Percentiles rank a stretch among this genome's conserved stretches.
These are phyloP conservation scores for Zaprionus lachaisei DNA, from an alignment of 1,140 invertebrate species.

Conservation along the genomic window DNA sequence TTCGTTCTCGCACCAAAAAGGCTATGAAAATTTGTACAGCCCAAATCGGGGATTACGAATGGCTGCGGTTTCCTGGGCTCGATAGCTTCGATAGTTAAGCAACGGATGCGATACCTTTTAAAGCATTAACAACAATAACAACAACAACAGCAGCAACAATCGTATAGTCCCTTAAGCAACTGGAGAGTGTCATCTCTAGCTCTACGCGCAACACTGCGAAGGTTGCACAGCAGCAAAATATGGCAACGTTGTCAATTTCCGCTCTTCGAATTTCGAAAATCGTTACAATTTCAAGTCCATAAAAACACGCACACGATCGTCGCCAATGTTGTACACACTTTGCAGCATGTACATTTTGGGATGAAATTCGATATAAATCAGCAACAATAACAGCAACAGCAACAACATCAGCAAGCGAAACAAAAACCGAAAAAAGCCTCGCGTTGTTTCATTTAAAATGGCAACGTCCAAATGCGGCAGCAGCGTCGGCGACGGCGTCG, in stretches of 20 bases:
- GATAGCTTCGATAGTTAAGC: slow-evolving; percentile 50
- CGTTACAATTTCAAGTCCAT: slow-evolving; percentile 64
- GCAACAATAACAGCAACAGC: slow-evolving; percentile 30
- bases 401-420: slow-evolving; percentile 4
- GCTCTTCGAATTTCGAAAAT: slow-evolving; percentile 55
- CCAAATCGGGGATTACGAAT: slow-evolving; percentile 53
- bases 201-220: not conserved
- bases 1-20: slow-evolving; percentile 26
- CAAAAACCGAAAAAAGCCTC: slow-evolving; percentile 11
- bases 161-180: not conserved
- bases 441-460: slow-evolving; percentile 57
- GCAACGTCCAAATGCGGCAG: slow-evolving; percentile 71
- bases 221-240: slow-evolving; percentile 23
- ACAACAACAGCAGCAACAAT: not conserved
- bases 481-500: slow-evolving; percentile 24
- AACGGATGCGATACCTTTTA: slow-evolving; percentile 70
- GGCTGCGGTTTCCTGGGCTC: slow-evolving; percentile 53
- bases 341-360: slow-evolving; percentile 68
- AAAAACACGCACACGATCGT: slow-evolving; percentile 25
- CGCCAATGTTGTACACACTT: slow-evolving; percentile 18
- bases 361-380: slow-evolving; percentile 68
- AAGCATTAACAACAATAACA: slow-evolving; percentile 8
- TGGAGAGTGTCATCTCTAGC: slow-evolving; percentile 27
- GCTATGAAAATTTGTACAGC: slow-evolving; percentile 38
- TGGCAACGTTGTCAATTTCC: slow-evolving; percentile 67